phyloP scores from a whole-genome alignment of 2,797 vertebrate species.

The Notamacropus eugenii region DNA sequence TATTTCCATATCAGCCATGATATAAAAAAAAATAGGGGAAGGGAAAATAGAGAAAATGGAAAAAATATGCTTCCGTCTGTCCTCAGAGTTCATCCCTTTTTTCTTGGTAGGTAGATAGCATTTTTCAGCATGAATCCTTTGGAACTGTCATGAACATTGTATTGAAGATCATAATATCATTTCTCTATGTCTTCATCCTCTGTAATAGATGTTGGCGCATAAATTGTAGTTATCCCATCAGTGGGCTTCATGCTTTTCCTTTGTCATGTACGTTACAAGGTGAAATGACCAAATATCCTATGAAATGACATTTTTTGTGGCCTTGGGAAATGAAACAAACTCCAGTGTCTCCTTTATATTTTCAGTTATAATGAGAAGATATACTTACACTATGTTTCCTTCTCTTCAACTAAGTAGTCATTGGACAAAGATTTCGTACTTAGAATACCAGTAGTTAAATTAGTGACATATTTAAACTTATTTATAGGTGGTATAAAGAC shows the following conservation, averaged over 20 bases:
- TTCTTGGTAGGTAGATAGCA: not conserved
- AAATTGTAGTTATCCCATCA: not conserved
- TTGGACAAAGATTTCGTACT: not conserved
- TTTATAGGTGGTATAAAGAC: not conserved
- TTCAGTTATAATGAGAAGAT: not conserved
- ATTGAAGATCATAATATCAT: not conserved
- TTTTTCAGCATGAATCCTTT: not conserved
- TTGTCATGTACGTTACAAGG: not conserved
- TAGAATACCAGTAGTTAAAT: not conserved
- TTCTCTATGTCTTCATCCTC: not conserved
- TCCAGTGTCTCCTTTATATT: not conserved
- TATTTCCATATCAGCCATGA: not conserved
- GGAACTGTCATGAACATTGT: not conserved
- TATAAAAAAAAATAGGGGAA: not conserved
- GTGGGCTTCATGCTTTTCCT: not conserved
- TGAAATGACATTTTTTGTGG: not conserved
- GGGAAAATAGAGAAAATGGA: not conserved
- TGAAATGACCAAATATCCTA: not conserved
- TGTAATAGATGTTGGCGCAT: not conserved
- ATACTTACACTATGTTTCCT: not conserved
- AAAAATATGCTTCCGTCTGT: not conserved
- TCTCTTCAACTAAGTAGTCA: not conserved
- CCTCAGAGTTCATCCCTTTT: not conserved
- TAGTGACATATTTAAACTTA: not conserved
- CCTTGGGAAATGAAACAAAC: not conserved